A percentile compares a stretch with the other conserved stretches of the same genome.
Evolutionary conservation across 2,888 invertebrate species (phyloP).

Genomic region (Caprella mutica): DNA sequence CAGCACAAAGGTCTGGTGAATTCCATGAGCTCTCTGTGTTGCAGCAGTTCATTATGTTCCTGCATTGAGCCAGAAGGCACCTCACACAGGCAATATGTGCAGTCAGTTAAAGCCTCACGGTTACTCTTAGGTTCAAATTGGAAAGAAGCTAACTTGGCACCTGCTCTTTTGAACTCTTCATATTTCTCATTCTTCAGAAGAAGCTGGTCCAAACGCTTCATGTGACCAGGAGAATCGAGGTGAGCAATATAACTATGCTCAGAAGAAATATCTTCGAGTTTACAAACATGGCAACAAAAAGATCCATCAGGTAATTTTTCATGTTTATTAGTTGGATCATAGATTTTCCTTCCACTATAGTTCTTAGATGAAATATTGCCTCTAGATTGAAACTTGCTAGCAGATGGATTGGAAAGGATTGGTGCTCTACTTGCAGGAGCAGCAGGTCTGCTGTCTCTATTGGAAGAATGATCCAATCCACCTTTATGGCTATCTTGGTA

Average conservation of each 20-base stretch:
- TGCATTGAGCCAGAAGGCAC: background rate
- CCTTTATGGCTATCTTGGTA: too few relatives aligned
- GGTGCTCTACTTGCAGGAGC: too few relatives aligned
- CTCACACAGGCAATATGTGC: background rate
- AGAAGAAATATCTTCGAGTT: too few relatives aligned
- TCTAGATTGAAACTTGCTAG: too few relatives aligned
- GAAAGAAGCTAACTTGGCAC: background rate
- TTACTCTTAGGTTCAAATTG: background rate
- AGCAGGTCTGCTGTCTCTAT: too few relatives aligned
- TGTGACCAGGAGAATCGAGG: background rate
- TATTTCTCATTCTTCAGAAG: background rate
- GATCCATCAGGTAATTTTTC: background rate
- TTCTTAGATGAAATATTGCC: too few relatives aligned
- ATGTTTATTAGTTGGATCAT: background rate
- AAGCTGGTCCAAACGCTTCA: background rate
- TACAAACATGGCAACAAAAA: background rate
- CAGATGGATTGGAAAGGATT: too few relatives aligned
- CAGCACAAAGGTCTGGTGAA: slow-evolving; percentile 2
- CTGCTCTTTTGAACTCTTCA: background rate
- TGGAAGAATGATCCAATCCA: too few relatives aligned
- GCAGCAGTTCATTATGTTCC: background rate
- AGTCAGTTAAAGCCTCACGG: background rate
- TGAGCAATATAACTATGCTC: background rate
- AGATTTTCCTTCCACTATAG: too few relatives aligned
- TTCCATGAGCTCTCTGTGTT: slow-evolving; percentile 5